Evolutionary conservation across 1,140 invertebrate genomes (phyloP), one percentile per base, ranked within the genome.

Genomic region (Parapsyche elsis): DNA sequence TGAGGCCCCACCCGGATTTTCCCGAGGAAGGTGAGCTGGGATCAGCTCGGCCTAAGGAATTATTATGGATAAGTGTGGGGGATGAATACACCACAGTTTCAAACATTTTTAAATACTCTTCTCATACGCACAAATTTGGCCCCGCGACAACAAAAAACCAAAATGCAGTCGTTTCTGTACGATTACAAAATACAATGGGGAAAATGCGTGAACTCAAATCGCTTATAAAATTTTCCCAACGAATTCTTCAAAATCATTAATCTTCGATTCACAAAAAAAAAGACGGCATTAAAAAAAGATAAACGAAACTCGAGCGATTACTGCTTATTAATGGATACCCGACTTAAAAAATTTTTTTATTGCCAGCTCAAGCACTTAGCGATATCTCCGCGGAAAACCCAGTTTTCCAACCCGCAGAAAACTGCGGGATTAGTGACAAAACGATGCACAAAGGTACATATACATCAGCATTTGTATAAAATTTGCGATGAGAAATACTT

Each of bases 1-100:
- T 82, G 81, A 82, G 76, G 67, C 78, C 46, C 46, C 23, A 64
- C 53, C 49, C 45, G 78, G 53, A 78, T 81, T 78, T 71, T 10
- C 75, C 24, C 19, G 53, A 67, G 77, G n/a, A 78, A 79, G 77
- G 77, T 76, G 78, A 71, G 67, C 70, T 12, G 23, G 70, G 76
- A 73, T 71, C 71, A 26, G 30, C 21, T 46, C 24, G 21, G 46
- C 71, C 59, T 30, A 21, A 53, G 78, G 81, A 82, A 82, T 82
- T 82, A 82, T 80, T 79, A 77, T 82, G 78, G 61, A 76, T 76
- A 81, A 81, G 77, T 75, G 73, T 64, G 23, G 0, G 30, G 16
- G n/a, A 79, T 24, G 78, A 57, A 44, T 26, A 24, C 64, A 24
- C 24, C 64, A 9, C 64, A 2, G 49, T 53, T 53, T 53, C 49